Evolutionary conservation across 2,888 invertebrate species (phyloP).

Genomic region (Drosophila barbarae): DNA sequence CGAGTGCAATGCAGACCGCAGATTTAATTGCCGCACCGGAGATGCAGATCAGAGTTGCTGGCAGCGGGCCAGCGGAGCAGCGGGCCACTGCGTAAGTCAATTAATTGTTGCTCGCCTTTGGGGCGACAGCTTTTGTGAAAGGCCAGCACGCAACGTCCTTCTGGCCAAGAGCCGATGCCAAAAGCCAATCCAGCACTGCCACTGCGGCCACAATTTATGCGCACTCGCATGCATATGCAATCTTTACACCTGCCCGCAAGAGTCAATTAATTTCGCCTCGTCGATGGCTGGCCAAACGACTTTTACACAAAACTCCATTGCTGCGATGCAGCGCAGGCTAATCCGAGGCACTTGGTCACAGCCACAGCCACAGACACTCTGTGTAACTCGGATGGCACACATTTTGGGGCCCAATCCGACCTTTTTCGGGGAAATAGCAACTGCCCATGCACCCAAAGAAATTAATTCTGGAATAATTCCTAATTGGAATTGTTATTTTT

Average conservation of each 20-base stretch:
- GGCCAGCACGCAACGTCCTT: slow-evolving; percentile 68
- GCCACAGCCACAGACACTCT: not conserved
- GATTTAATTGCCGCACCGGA: slow-evolving; percentile 53
- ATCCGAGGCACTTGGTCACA: slow-evolving; percentile 47
- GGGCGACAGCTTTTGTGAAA: slow-evolving; percentile 69
- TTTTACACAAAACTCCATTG: slow-evolving; percentile 36
- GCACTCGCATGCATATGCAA: slow-evolving; percentile 59
- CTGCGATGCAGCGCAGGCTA: slow-evolving; percentile 31
- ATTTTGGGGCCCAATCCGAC: not conserved
- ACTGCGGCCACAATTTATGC: slow-evolving; percentile 43
- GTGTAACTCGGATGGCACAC: slow-evolving; percentile 27
- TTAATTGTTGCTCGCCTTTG: slow-evolving; percentile 71
- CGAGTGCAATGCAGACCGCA: slow-evolving; percentile 27
- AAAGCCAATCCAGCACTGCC: slow-evolving; percentile 29
- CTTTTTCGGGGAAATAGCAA: slow-evolving; percentile 4
- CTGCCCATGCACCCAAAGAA: slow-evolving; percentile 11
- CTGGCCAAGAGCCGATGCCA: slow-evolving; percentile 43
- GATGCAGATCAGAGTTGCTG: slow-evolving; percentile 35
- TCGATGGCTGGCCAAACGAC: slow-evolving; percentile 42
- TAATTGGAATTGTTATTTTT: not conserved
- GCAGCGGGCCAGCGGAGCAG: slow-evolving; percentile 31
- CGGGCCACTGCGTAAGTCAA: slow-evolving; percentile 60
- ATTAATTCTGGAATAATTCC: not conserved
- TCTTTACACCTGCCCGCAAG: slow-evolving; percentile 67
- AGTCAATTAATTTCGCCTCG: slow-evolving; percentile 59